These are phyloP conservation scores for Tapera naevia DNA, from an alignment of 2,797 vertebrate species.

Conservation along the genomic window DNA sequence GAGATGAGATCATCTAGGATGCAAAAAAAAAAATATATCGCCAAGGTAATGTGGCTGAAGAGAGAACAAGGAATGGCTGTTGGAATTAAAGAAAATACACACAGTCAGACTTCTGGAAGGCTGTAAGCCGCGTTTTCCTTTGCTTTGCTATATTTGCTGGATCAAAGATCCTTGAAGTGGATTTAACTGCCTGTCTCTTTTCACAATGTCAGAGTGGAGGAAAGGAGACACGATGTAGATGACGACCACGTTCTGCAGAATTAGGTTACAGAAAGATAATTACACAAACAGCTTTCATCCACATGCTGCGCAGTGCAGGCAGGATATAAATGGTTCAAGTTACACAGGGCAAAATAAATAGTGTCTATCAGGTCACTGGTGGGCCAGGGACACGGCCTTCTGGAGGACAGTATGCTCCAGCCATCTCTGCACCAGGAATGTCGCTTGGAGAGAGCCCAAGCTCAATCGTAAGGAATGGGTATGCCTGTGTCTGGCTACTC, in stretches of 20 bases:
- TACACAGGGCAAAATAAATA: background rate
- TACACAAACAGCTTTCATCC: background rate
- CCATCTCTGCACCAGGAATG: background rate
- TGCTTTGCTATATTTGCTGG: background rate
- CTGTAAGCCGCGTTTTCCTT: background rate
- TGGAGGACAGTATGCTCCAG: background rate
- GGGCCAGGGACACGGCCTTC: background rate
- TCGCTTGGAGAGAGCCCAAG: accelerated
- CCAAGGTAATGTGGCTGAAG: background rate
- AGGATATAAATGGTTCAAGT: background rate
- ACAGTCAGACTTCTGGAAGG: background rate
- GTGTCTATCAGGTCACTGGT: background rate
- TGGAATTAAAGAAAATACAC: background rate
- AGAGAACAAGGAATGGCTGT: background rate
- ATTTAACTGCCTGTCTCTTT: background rate
- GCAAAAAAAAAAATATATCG: background rate
- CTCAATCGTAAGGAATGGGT: accelerated
- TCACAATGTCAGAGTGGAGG: background rate
- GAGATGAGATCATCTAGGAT: background rate
- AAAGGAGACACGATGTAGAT: background rate
- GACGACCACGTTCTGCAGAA: slow-evolving; percentile 19
- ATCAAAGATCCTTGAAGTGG: background rate
- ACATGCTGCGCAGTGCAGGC: background rate
- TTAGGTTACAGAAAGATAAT: slow-evolving; percentile 24
- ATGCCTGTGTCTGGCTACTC: background rate